Conservation (phyloP, 2,797 vertebrate species). For the Macropus fuliginosus region DNA sequence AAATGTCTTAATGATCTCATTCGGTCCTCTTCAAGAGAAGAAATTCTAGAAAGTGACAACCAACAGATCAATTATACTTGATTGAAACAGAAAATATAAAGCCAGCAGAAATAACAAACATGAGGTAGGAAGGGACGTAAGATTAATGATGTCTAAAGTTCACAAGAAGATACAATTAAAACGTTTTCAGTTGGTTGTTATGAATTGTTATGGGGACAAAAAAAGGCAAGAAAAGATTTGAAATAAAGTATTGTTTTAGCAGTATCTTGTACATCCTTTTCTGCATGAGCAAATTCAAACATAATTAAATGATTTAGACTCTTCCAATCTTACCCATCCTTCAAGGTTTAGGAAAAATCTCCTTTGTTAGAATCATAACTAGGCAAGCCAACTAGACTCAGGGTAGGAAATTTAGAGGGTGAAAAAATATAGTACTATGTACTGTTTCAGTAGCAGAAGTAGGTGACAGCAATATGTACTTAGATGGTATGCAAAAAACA, state of each 20-base stretch:
- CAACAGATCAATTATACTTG: slow-evolving; percentile 26
- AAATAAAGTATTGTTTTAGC: background rate
- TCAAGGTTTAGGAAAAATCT: background rate
- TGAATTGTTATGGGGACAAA: slow-evolving; percentile 42
- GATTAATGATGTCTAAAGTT: slow-evolving; percentile 60
- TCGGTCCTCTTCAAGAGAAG: slow-evolving; percentile 67
- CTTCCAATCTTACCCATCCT: background rate
- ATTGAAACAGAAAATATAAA: slow-evolving; percentile 68
- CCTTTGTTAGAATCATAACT: background rate
- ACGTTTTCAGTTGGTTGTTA: slow-evolving; percentile 43
- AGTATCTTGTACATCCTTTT: background rate
- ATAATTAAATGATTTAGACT: background rate
- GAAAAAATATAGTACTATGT: background rate
- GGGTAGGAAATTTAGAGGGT: background rate
- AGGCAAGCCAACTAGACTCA: too few species aligned
- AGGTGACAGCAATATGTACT: background rate
- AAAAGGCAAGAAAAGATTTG: slow-evolving; percentile 43
- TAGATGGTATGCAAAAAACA: background rate
- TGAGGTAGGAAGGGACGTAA: slow-evolving; percentile 8
- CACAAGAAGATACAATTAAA: slow-evolving; percentile 57
- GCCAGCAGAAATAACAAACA: slow-evolving; percentile 55
- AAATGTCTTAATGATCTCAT: slow-evolving; percentile 72
- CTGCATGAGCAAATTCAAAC: slow-evolving; percentile 8
- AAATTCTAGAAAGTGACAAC: slow-evolving; percentile 59
- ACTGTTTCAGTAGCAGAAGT: background rate